These are phyloP conservation scores for Drosophila sucinea DNA, from an alignment of 1,140 invertebrate species.

Conservation along the genomic window DNA sequence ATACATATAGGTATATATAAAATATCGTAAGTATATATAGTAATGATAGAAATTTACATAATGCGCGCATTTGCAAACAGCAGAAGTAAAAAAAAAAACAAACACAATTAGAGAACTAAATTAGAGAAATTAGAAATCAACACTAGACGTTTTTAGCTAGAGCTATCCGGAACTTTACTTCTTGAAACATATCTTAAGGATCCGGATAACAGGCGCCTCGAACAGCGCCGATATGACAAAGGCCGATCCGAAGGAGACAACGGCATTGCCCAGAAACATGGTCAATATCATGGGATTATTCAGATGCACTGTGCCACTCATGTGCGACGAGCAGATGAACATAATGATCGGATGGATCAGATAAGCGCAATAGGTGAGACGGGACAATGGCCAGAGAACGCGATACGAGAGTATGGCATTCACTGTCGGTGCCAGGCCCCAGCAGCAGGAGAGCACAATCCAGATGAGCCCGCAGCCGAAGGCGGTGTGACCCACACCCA, in stretches of 20 bases:
- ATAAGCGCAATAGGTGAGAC: conserved; percentile 95
- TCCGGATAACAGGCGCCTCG: conserved; percentile 90
- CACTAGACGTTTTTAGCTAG: conserved; percentile 11
- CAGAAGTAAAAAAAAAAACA: conserved; percentile 37
- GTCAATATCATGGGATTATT: conserved; percentile 89
- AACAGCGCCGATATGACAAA: conserved; percentile 90
- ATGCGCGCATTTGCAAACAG: conserved; percentile 18
- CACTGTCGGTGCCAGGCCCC: conserved; percentile 89
- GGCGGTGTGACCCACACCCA: conserved; percentile 86
- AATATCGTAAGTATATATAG: conserved; percentile 1
- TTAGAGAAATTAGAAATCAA: conserved; percentile 11
- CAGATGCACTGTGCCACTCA: conserved; percentile 90
- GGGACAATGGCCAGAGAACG: conserved; percentile 91
- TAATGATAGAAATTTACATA: conserved; percentile 26
- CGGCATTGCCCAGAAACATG: conserved; percentile 90
- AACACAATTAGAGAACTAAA: conserved; percentile 12
- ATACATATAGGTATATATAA: conserved; percentile 1
- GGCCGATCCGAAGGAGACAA: conserved; percentile 89
- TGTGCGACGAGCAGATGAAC: conserved; percentile 89
- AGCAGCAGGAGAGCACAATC: conserved; percentile 91
- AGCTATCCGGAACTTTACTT: conserved; percentile 43
- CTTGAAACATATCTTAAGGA: conserved; percentile 87
- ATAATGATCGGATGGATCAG: conserved; percentile 94
- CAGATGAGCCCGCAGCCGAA: conserved; percentile 91
- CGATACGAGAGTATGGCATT: conserved; percentile 91